A percentile compares a stretch with the other conserved stretches of the same genome.
phyloP scores from a whole-genome alignment of 2,797 vertebrate genomes.

The Acomys russatus region DNA sequence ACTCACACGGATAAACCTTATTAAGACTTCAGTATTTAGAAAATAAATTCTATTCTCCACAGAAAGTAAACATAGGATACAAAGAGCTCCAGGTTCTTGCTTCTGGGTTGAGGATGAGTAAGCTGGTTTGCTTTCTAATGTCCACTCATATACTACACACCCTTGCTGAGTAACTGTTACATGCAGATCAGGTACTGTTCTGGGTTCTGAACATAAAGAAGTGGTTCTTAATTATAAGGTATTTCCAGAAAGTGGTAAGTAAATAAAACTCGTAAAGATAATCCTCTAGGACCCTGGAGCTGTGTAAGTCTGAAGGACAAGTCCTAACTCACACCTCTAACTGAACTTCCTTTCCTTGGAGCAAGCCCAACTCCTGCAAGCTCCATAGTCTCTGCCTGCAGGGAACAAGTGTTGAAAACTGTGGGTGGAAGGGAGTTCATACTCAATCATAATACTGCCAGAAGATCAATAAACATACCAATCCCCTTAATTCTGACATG shows the following conservation, averaged over 20 bases:
- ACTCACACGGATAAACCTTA: constrained; percentile 28
- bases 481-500: neutral
- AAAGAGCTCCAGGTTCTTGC: neutral
- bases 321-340: neutral
- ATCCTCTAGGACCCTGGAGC: neutral
- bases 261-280: neutral
- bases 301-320: neutral
- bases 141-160: neutral
- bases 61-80: constrained; percentile 52
- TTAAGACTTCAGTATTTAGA: constrained; percentile 59
- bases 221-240: neutral
- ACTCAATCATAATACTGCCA: neutral
- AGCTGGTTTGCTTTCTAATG: neutral
- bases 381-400: neutral
- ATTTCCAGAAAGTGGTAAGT: neutral
- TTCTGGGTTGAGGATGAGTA: neutral
- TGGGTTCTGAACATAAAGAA: neutral
- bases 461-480: neutral
- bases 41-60: constrained; percentile 41
- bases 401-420: neutral
- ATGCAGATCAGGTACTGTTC: neutral
- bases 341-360: neutral
- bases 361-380: neutral
- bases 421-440: neutral
- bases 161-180: accelerated